These are phyloP conservation scores for Drosophila neoperkinsi DNA, from an alignment of 2,888 invertebrate species.

Conservation along the genomic window DNA sequence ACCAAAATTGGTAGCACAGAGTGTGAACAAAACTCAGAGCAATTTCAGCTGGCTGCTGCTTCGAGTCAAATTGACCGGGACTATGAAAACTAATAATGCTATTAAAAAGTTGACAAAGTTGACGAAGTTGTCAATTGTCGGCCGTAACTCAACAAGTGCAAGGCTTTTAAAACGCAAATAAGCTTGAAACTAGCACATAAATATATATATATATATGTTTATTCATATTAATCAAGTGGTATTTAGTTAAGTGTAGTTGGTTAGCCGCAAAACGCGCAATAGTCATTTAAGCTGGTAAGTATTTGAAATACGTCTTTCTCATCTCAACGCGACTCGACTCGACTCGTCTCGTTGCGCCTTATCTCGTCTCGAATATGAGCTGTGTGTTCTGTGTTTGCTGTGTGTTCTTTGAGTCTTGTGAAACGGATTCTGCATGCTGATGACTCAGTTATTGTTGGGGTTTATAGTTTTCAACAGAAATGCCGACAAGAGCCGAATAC, in stretches of 20 bases:
- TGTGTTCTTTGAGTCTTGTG: constrained; percentile 4
- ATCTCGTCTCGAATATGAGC: constrained; percentile 30
- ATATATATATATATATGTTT: background rate
- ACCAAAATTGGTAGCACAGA: constrained; percentile 25
- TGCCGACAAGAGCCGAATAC: constrained; percentile 25
- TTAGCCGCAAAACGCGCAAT: constrained; percentile 57
- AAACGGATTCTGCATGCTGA: constrained; percentile 23
- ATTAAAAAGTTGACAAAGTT: constrained; percentile 71
- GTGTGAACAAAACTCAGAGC: constrained; percentile 1
- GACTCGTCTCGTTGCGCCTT: background rate
- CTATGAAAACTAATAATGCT: constrained; percentile 75
- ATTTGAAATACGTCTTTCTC: constrained; percentile 17
- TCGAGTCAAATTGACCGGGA: constrained; percentile 8
- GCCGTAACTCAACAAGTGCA: constrained; percentile 61
- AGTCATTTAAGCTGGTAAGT: constrained; percentile 26
- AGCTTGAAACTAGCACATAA: constrained; percentile 23
- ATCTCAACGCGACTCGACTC: background rate
- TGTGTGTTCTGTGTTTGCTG: background rate
- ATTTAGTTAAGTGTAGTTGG: constrained; percentile 36
- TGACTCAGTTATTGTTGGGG: constrained; percentile 54
- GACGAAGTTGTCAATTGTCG: constrained; percentile 71
- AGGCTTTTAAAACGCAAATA: constrained; percentile 72
- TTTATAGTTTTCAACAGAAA: constrained; percentile 46
- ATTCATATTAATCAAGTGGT: constrained; percentile 10
- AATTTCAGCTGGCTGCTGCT: constrained; percentile 2